Conservation (phyloP, 2,797 vertebrate genomes). For the Muraenolepis orangiensis region DNA sequence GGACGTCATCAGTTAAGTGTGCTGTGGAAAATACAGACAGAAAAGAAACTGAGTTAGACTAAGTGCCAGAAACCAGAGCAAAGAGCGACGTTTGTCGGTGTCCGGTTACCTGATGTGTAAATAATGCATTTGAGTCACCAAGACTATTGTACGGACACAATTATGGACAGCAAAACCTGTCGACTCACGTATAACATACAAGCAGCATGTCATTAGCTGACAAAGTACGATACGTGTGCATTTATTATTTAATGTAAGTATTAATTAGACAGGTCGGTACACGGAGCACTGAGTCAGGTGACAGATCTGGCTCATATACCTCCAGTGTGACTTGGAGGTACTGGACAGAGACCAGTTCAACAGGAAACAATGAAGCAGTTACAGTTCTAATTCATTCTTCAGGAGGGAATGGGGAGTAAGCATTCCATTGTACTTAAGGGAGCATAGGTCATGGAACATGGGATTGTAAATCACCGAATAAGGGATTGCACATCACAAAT, state of each 20-base stretch:
- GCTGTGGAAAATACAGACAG: slow-evolving; percentile 63
- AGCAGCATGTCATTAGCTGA: slow-evolving; percentile 24
- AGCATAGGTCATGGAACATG: too few relatives aligned
- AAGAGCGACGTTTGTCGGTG: slow-evolving; percentile 42
- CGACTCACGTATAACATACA: slow-evolving; percentile 19
- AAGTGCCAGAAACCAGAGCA: slow-evolving; percentile 47
- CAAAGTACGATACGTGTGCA: slow-evolving; percentile 26
- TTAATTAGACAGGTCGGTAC: slow-evolving; percentile 48
- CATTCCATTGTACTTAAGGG: too few relatives aligned
- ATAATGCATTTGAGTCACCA: slow-evolving; percentile 50
- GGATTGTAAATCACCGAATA: too few relatives aligned
- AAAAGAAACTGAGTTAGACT: slow-evolving; percentile 52
- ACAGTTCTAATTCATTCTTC: not conserved
- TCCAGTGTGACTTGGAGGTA: slow-evolving; percentile 26
- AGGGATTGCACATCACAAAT: too few relatives aligned
- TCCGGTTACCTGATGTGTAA: slow-evolving; percentile 52
- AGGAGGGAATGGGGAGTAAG: too few relatives aligned
- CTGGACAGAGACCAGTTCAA: slow-evolving; percentile 18
- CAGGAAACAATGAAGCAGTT: not conserved
- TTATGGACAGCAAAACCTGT: slow-evolving; percentile 10
- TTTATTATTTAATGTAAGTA: slow-evolving; percentile 42
- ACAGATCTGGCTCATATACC: slow-evolving; percentile 50
- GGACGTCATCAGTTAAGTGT: slow-evolving; percentile 67
- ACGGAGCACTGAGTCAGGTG: slow-evolving; percentile 51
- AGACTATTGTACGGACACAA: slow-evolving; percentile 21